Evolutionary conservation across 2,888 invertebrate species (phyloP).

Genomic region (Plusia festucae): DNA sequence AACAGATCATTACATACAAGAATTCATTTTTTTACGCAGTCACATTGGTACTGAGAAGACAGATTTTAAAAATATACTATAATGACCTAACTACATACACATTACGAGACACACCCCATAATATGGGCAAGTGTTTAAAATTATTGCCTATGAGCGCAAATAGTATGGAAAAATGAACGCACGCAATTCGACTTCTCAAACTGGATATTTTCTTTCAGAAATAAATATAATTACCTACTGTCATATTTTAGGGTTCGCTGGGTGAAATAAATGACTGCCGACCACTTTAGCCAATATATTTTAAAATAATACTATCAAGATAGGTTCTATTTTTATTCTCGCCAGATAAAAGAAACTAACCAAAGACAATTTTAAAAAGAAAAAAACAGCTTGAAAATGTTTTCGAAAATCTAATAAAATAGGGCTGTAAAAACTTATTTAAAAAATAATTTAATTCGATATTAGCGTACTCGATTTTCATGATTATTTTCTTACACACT

Average conservation of each 20-base stretch:
- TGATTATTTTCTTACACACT: not conserved
- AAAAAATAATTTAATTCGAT: conserved; percentile 20
- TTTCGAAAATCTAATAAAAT: no score
- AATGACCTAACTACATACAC: conserved; percentile 48
- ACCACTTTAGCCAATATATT: no score
- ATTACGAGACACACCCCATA: conserved; percentile 43
- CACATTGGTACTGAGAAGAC: conserved; percentile 22
- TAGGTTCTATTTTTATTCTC: no score
- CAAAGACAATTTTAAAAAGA: no score
- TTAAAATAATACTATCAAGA: no score
- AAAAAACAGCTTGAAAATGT: no score
- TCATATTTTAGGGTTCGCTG: conserved; percentile 53
- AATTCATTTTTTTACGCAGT: conserved; percentile 16
- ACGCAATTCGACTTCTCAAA: conserved; percentile 42
- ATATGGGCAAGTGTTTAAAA: conserved; percentile 60
- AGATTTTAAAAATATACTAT: conserved; percentile 53
- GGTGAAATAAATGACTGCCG: not conserved
- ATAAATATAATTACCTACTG: conserved; percentile 50
- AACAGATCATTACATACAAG: conserved; percentile 29
- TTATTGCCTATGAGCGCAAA: conserved; percentile 61
- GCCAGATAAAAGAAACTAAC: no score
- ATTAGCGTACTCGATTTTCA: not conserved
- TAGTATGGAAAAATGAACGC: conserved; percentile 53
- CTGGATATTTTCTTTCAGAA: conserved; percentile 49
- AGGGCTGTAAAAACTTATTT: no score